Conservation (phyloP, 2,797 vertebrate genomes). For the Odontamblyopus lacepedii region DNA sequence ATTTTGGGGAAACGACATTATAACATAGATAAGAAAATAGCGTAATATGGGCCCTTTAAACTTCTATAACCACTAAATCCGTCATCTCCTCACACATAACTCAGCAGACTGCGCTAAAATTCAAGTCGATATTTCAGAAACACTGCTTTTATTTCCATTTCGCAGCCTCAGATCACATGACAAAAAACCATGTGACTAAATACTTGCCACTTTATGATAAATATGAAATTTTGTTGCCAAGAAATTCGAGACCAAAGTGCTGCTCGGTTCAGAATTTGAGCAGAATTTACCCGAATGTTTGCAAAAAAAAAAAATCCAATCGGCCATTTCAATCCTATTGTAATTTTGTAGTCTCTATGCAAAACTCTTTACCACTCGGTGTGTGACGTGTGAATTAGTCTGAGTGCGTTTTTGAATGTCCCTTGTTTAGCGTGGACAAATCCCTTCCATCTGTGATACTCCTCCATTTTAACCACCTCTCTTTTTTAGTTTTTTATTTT, state of each 20-base stretch:
- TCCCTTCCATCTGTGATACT: slow-evolving; percentile 45
- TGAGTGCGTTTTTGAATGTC: slow-evolving; percentile 21
- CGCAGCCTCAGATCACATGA: not conserved
- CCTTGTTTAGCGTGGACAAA: slow-evolving; percentile 21
- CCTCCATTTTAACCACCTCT: slow-evolving; percentile 14
- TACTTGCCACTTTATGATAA: slow-evolving; percentile 21
- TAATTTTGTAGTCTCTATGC: slow-evolving; percentile 60
- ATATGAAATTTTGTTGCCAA: slow-evolving; percentile 3
- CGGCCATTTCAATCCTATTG: not conserved
- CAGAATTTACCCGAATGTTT: not conserved
- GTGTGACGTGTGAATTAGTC: slow-evolving; percentile 54
- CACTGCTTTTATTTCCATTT: not conserved
- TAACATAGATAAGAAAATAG: too few species aligned
- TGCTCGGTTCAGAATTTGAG: not conserved
- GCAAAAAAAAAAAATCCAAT: not conserved
- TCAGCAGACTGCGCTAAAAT: not conserved
- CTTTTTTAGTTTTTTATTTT: slow-evolving; percentile 6
- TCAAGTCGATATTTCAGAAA: not conserved
- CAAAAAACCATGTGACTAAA: not conserved
- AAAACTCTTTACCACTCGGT: slow-evolving; percentile 61
- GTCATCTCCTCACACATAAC: too few species aligned
- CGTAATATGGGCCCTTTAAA: too few species aligned
- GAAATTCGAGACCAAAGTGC: slow-evolving; percentile 4
- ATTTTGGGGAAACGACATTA: too few species aligned
- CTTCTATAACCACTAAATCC: slow-evolving; percentile 5